Evolutionary conservation across 2,888 invertebrate genomes (phyloP).

Genomic region (Lordiphosa andalusiaca): DNA sequence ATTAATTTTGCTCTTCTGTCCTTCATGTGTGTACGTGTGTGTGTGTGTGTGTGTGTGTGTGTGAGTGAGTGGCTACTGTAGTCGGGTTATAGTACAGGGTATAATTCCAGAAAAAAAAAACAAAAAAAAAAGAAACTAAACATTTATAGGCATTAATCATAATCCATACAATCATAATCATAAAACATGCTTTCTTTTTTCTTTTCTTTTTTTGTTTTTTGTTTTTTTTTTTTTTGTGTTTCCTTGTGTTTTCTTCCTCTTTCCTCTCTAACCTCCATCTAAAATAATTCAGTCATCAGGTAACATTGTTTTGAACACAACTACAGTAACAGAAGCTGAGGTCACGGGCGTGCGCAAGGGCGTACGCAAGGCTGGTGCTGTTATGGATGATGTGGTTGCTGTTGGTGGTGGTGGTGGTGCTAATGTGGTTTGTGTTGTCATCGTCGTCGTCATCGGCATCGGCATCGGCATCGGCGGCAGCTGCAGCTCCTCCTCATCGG

Average conservation of each 20-base stretch:
- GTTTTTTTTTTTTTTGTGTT: conserved; percentile 8
- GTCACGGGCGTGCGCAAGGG: conserved; percentile 57
- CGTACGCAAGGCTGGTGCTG: conserved; percentile 40
- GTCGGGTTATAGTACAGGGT: conserved; percentile 35
- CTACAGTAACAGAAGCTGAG: conserved; percentile 81
- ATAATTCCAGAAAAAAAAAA: no score
- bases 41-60: conserved; percentile 48
- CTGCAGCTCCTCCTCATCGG: conserved; percentile 63
- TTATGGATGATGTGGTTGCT: conserved; percentile 11
- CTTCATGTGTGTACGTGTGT: conserved; percentile 1
- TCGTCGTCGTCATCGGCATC: conserved; percentile 54
- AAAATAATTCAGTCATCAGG: conserved; percentile 81
- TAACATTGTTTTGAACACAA: conserved; percentile 81
- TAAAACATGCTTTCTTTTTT: conserved; percentile 11
- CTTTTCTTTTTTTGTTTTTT: no score
- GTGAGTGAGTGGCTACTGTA: conserved; percentile 14
- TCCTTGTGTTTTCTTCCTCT: not conserved
- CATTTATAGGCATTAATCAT: conserved; percentile 16
- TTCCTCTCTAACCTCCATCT: conserved; percentile 26
- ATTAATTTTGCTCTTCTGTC: conserved; percentile 25
- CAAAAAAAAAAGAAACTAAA: conserved; percentile 29
- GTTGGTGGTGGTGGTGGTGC: conserved; percentile 21
- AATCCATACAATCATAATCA: conserved; percentile 21
- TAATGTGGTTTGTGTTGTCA: conserved; percentile 25
- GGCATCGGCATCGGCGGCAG: conserved; percentile 50